Base-by-base conservation (phyloP, 2,888 invertebrate genomes). In the Autographa pulchrina region DNA sequence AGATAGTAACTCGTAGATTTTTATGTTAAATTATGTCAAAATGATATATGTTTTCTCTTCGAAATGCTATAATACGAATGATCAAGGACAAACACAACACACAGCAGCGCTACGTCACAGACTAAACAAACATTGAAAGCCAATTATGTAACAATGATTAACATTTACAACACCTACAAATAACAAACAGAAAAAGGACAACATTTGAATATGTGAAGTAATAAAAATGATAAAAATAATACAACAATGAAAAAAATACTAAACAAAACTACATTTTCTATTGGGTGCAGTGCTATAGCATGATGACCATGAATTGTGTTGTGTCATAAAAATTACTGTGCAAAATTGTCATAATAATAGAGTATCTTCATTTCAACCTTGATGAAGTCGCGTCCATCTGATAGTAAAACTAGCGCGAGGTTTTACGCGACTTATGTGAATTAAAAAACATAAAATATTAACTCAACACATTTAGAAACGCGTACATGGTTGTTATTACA, bases 351-450 rank as follows among this genome's bases (percentile, higher is more conserved):
- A 77, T 74, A 74, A 75, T 82, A 87, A 82, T 81, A 82, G 74
- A 82, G 76, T 80, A 79, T 85, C 80, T 80, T 77, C 73, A 70
- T 75, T 74, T 80, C 72, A 85, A 83, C 86, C 88, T 87, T 89
- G 88, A 75, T 74, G 68, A 72, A 78, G 78, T 82, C 72, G 71
- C 82, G 78, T 78, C 80, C 80, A 85, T 85, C 82, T 75, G 84
- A 86, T 85, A 86, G 75, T 77, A 71, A 74, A 85, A 87, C 70
- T 72, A 48, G 63, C 61, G 62, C 72, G 74, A 79, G 78, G 72
- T 70, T 74, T 72, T 72, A 65, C 67, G 73, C 72, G 63, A 64
- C 63, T 67, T 74, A 65, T 70, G 60, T 73, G 62, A 48, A 66
- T 60, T 59, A 70, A 66, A 59, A 65, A 77, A 14, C 11, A 11